Evolutionary conservation across 2,888 invertebrate genomes (phyloP).

Genomic region (Drosophila dives): DNA sequence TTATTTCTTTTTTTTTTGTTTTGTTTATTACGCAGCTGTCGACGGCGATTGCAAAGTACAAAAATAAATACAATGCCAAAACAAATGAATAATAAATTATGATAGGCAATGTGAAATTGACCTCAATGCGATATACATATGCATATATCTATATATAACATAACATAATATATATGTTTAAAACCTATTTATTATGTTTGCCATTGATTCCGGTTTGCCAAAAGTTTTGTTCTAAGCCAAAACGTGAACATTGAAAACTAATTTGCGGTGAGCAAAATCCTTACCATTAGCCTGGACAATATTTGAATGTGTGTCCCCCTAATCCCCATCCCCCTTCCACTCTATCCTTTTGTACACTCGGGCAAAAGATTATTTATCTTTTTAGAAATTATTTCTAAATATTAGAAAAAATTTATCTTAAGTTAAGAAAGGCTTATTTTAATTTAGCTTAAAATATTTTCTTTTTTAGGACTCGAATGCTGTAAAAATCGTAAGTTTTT

Average conservation of each 20-base stretch:
- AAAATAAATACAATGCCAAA: conserved; percentile 60
- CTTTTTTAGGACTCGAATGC: background rate
- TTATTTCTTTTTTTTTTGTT: conserved; percentile 24
- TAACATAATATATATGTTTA: background rate
- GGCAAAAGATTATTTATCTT: background rate
- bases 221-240: conserved; percentile 12
- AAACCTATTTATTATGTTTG: conserved; percentile 57
- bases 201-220: conserved; percentile 25
- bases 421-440: too few relatives aligned
- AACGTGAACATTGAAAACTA: conserved; percentile 54
- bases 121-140: conserved; percentile 9
- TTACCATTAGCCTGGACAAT: conserved; percentile 3
- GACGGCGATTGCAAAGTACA: conserved; percentile 54
- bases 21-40: conserved; percentile 58
- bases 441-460: background rate
- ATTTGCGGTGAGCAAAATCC: conserved; percentile 55
- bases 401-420: too few relatives aligned
- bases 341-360: background rate
- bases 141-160: background rate
- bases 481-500: too few relatives aligned
- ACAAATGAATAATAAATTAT: conserved; percentile 60
- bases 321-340: too few relatives aligned
- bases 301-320: conserved; percentile 18
- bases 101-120: conserved; percentile 13
- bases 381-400: background rate